These are phyloP conservation scores for Drosophila tristis DNA, from an alignment of 1,140 invertebrate species.

Conservation along the genomic window DNA sequence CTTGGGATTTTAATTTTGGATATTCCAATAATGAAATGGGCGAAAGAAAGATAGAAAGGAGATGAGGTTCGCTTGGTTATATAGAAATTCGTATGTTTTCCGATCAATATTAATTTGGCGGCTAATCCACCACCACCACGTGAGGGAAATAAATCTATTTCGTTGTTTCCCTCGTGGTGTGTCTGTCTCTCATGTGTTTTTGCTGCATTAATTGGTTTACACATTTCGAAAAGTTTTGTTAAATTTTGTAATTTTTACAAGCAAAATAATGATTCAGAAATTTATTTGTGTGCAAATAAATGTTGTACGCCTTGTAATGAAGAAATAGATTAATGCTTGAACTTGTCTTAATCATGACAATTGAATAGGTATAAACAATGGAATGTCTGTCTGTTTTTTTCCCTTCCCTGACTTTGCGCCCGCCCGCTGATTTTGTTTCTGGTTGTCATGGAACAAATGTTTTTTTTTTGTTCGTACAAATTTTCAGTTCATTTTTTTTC, in stretches of 20 bases:
- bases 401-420: no score
- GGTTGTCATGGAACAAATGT: conserved; percentile 41
- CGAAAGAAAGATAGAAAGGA: not conserved
- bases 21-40: conserved; percentile 46
- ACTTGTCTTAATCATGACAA: not conserved
- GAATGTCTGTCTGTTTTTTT: conserved; percentile 1
- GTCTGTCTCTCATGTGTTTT: not conserved
- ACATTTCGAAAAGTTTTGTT: not conserved
- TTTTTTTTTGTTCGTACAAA: conserved; percentile 3
- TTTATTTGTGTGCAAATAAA: no score
- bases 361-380: conserved; percentile 15
- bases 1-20: conserved; percentile 59
- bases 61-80: not conserved
- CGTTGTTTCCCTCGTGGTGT: not conserved
- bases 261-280: no score
- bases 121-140: conserved; percentile 22
- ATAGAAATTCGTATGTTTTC: not conserved
- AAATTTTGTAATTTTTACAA: not conserved
- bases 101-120: conserved; percentile 15
- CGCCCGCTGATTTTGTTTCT: conserved; percentile 5
- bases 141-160: conserved; percentile 6
- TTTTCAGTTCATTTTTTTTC: not conserved
- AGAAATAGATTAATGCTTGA: no score
- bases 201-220: conserved; percentile 1
- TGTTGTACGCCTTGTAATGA: no score